A percentile compares a stretch with the other conserved stretches of the same genome.
These are phyloP conservation scores for Drusus annulatus DNA, from an alignment of 1,140 invertebrate species.

Conservation along the genomic window DNA sequence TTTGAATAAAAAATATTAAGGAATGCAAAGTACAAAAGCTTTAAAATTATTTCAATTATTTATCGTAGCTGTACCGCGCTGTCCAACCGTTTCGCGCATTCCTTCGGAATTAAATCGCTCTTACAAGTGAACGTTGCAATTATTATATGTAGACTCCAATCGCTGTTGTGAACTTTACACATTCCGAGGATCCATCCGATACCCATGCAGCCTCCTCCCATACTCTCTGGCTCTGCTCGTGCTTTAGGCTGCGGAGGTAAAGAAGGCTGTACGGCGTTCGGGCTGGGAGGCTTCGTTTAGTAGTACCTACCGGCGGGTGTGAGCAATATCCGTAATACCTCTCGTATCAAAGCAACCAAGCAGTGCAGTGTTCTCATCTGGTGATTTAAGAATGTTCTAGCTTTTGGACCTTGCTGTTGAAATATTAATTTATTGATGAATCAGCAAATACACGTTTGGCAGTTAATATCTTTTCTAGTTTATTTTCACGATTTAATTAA, in stretches of 20 bases:
- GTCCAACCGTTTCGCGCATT: not conserved
- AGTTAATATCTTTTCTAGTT: too few relatives aligned
- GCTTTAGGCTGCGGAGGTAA: not conserved
- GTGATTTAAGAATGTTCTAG: not conserved
- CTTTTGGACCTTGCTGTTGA: too few relatives aligned
- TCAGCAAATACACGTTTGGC: too few relatives aligned
- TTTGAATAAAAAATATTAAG: too few relatives aligned
- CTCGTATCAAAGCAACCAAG: constrained; percentile 27
- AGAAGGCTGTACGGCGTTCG: not conserved
- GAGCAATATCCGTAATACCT: constrained; percentile 38
- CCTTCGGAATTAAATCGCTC: not conserved
- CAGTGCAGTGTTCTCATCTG: not conserved
- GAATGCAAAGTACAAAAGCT: too few relatives aligned
- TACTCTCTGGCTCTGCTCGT: not conserved
- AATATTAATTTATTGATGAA: too few relatives aligned
- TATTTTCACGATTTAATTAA: too few relatives aligned
- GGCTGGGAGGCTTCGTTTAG: not conserved
- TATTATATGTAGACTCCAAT: constrained; percentile 5
- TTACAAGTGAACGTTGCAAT: not conserved
- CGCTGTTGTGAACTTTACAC: constrained; percentile 23
- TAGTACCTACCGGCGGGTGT: constrained; percentile 19
- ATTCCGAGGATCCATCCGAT: constrained; percentile 28
- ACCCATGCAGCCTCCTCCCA: too few relatives aligned
- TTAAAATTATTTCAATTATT: too few relatives aligned
- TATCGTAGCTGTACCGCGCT: too few relatives aligned